Base-by-base conservation (phyloP, 2,888 invertebrate species). In the Bursaphelenchus okinawaensis region DNA sequence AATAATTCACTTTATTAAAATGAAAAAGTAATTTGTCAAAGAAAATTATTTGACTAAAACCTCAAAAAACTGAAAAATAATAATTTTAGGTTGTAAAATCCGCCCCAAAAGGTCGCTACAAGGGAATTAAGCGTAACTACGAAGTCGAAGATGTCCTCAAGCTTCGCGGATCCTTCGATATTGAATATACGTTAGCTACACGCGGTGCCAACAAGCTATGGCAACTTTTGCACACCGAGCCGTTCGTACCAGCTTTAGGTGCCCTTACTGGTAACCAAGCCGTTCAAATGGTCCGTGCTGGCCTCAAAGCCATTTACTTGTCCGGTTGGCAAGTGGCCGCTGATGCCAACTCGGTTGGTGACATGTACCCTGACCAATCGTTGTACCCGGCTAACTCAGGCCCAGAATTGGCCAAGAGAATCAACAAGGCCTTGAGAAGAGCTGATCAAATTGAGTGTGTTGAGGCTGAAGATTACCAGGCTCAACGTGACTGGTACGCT, bases 261-360 rank as follows among this genome's bases (percentile, higher is more conserved):
- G 83, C 83, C 9, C 75, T 82, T 31, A 83, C 84, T 19, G 84
- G 83, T 66, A 83, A 83, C 63, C 83, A 83, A 62, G 83, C 83
- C 12, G 83, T 83, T 60, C 84, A 83, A 66, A 82, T 82, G 79
- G 84, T 83, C 31, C 73, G 81, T 31, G 83, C 83, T 31, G 83
- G 83, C 8, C 74, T 83, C 8, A 76, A 83, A 58, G 83, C 84
- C 12, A 83, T 83, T 65, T 84, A 83, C 68, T 73, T 84, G n/a
- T 84, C 83, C 3, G 81, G 83, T 52, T 83, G 83, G 83, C 83
- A 83, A 76, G 83, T 84, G 19, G 83, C 83, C 28, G 83, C 83
- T 3, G 83, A 83, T 65, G 82, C 80, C 20, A 83, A 83, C 69
- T 68, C 75, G n/a, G 77, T 80, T n/a, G 81, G 81, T 29, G 80